Conservation (phyloP, 2,113 vertebrate species). For the Hypocryptadius cinnamomeus region DNA sequence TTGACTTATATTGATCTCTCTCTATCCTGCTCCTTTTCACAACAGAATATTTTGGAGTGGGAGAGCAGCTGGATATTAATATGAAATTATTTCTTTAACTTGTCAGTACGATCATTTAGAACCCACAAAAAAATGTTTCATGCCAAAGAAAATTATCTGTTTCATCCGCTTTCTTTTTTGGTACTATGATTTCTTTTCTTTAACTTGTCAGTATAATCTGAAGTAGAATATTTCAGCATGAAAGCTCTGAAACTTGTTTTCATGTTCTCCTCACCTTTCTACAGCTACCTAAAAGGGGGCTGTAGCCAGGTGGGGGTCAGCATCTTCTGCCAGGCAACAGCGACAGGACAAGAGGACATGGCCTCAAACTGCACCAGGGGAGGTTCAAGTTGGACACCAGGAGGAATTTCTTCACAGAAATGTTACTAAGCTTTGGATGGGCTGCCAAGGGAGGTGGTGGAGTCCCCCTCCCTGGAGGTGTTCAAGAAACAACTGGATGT, state of each 20-base stretch:
- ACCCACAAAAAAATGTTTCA: background rate
- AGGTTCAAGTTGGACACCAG: background rate
- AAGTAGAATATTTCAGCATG: background rate
- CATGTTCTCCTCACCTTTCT: background rate
- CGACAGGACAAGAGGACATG: rapidly evolving
- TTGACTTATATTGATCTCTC: background rate
- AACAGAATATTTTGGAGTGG: background rate
- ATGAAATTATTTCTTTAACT: background rate
- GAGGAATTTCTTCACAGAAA: background rate
- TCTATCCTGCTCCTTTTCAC: background rate
- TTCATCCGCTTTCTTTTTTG: background rate
- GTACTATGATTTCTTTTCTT: background rate
- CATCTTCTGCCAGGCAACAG: background rate
- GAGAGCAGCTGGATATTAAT: background rate
- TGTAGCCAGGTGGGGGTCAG: background rate
- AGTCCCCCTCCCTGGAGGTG: background rate
- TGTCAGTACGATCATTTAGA: background rate
- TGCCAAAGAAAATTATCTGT: background rate
- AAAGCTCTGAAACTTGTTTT: background rate
- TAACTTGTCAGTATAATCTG: background rate
- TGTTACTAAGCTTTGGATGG: background rate
- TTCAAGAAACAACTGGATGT: background rate
- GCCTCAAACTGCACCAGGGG: background rate
- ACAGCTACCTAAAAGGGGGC: background rate
- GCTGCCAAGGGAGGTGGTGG: background rate